Evolutionary conservation across 2,888 invertebrate species (phyloP), one percentile per base, ranked within the genome.

Genomic region (Pollenia griseotomentosa): DNA sequence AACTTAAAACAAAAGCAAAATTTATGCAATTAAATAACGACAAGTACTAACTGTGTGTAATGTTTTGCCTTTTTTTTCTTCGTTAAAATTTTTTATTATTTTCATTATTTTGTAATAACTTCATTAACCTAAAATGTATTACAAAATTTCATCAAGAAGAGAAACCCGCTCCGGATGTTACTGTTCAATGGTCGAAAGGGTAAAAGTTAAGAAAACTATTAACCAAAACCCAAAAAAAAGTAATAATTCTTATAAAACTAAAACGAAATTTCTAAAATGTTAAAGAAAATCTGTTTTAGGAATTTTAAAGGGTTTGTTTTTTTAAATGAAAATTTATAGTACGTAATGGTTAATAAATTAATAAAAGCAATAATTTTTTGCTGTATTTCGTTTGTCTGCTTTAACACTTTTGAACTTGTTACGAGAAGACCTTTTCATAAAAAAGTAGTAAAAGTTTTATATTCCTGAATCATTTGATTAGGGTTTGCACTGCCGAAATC

Each of bases 111-210:
- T 42, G 57, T 74, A 73, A 71, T 71, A 77, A 66, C 66, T 83
- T 65, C 16, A 68, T 53, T 19, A 83, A 59, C 33, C 51, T 59
- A 53, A 61, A 75, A 75, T 66, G 33, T 71, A 46, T 73, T 57
- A 71, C 78, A 71, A 71, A 55, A 77, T 44, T 63, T 44, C 23
- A 10, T 44, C n/a, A 68, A 53, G 19, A 65, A 65, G 59, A 70
- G 16, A 59, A 71, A 71, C 63, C n/a, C 33, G 44, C 46, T 63
- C 68, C 84, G 84, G 84, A 84, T 82, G 84, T 84, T 65, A 65
- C 81, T 78, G 84, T 84, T 84, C 87, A 82, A 81, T 82, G 86
- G 86, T 83, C 86, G 82, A 75, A 70, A 73, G 81, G 84, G 55
- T 71, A 84, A 81, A 77, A 57, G 81, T 84, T 78, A 84, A 78